Evolutionary conservation across 2,797 vertebrate genomes (phyloP).

Genomic region (Acestrorhynchus altus): DNA sequence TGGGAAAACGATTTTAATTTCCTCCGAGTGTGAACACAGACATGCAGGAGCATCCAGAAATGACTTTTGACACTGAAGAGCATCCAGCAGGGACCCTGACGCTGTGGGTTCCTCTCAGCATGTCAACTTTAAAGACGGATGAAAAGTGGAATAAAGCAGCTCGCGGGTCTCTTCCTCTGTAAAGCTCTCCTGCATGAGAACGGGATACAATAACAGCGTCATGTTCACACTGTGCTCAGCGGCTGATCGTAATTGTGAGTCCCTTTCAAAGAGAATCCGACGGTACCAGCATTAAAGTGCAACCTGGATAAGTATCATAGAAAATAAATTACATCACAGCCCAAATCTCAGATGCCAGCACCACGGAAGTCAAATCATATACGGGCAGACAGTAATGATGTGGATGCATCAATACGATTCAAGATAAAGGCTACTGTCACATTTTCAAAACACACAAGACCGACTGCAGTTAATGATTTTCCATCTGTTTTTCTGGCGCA

Average conservation of each 20-base stretch:
- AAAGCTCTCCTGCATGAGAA: not conserved
- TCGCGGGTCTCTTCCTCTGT: conserved; percentile 14
- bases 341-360: not conserved
- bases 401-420: not conserved
- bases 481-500: not conserved
- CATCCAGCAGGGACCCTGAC: not conserved
- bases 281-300: not conserved
- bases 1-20: conserved; percentile 80
- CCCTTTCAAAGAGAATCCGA: not conserved
- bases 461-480: not conserved
- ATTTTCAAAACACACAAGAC: too few species aligned
- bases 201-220: not conserved
- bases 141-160: conserved; percentile 22
- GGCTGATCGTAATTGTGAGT: too few species aligned
- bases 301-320: not conserved
- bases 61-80: not conserved
- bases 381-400: not conserved
- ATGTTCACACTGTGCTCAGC: not conserved
- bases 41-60: conserved; percentile 44
- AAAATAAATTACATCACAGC: not conserved
- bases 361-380: not conserved
- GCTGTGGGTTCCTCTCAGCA: not conserved
- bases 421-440: not conserved
- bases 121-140: conserved; percentile 37
- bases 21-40: conserved; percentile 70